These are phyloP conservation scores for Liasis olivaceus DNA, from an alignment of 2,797 vertebrate species.

Conservation along the genomic window DNA sequence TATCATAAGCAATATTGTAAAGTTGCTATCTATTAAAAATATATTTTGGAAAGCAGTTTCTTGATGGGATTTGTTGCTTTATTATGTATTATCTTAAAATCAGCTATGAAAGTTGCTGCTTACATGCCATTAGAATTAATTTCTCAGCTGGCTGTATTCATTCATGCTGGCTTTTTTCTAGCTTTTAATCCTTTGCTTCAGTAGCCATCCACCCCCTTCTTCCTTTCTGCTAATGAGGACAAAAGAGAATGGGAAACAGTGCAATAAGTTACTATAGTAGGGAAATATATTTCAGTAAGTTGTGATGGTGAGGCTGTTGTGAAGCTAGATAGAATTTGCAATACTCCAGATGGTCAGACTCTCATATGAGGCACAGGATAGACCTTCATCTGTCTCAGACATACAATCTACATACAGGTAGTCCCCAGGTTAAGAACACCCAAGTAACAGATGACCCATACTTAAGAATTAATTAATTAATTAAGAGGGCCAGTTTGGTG, in stretches of 20 bases:
- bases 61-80: not conserved
- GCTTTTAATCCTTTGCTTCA: not conserved
- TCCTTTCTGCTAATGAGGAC: not conserved
- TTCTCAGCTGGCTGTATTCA: not conserved
- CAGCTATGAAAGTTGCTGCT: not conserved
- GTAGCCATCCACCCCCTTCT: not conserved
- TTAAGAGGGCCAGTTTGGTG: too few species aligned
- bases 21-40: not conserved
- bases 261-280: too few species aligned
- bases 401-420: too few species aligned
- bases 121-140: not conserved
- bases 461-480: too few species aligned
- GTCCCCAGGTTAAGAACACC: too few species aligned
- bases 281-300: too few species aligned
- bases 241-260: not conserved
- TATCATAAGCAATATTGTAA: not conserved
- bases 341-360: too few species aligned
- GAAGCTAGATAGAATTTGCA: too few species aligned
- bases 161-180: not conserved
- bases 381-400: too few species aligned
- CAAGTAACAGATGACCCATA: too few species aligned
- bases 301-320: too few species aligned
- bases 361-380: too few species aligned
- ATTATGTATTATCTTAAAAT: not conserved
- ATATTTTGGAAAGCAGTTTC: not conserved